Percentiles rank a stretch among this genome's conserved stretches.
These are phyloP conservation scores for Bradypodion ventrale DNA, from an alignment of 2,797 vertebrate genomes.

Conservation along the genomic window DNA sequence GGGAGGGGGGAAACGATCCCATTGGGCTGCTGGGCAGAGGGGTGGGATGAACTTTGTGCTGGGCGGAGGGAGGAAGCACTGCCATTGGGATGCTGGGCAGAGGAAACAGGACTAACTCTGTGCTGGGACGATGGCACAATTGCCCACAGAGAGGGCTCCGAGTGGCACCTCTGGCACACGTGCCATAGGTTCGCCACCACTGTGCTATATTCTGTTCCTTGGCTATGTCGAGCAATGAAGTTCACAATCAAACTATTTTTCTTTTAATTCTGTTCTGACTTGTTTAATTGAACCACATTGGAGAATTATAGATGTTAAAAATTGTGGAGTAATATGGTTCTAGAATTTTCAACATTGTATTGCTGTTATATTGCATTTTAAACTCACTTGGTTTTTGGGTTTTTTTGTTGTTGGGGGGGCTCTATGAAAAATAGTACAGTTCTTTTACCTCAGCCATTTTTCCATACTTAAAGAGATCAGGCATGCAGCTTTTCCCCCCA, in stretches of 20 bases:
- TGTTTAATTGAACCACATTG: neutral
- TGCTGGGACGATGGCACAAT: too few relatives aligned
- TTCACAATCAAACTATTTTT: neutral
- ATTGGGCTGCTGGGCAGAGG: too few relatives aligned
- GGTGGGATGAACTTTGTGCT: too few relatives aligned
- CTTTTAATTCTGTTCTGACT: neutral
- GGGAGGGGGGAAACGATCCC: too few relatives aligned
- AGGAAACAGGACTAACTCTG: too few relatives aligned
- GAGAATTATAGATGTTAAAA: constrained; percentile 1
- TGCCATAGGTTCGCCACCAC: too few relatives aligned
- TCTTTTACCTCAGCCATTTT: constrained; percentile 32
- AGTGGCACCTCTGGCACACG: too few relatives aligned
- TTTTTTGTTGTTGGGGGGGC: too few relatives aligned
- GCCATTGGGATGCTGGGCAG: neutral
- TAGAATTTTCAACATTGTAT: neutral
- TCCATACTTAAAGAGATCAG: constrained; percentile 43
- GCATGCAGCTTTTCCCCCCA: constrained; percentile 29
- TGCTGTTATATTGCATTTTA: constrained; percentile 27
- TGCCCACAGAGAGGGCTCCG: too few relatives aligned
- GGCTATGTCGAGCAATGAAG: neutral
- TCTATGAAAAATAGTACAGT: constrained; percentile 16
- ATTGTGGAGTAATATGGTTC: neutral
- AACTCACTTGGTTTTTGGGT: constrained; percentile 5
- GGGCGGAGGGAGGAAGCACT: too few relatives aligned
- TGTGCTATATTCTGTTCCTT: too few relatives aligned